A percentile compares a stretch with the other conserved stretches of the same genome.
Evolutionary conservation across 2,888 invertebrate species (phyloP).

Genomic region (Drosophila borealis): DNA sequence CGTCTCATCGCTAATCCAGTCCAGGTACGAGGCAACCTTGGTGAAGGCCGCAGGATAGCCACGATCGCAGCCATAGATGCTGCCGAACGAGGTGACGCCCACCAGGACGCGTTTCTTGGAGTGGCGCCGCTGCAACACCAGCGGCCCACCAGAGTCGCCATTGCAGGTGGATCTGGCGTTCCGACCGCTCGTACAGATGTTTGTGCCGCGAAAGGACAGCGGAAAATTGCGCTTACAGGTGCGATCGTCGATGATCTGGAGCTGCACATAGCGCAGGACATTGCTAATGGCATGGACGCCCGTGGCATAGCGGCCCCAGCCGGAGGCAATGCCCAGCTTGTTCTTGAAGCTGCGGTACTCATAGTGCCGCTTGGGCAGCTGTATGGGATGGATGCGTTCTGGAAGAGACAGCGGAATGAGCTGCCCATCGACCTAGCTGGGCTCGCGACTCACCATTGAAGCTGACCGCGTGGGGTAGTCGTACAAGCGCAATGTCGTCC

Average conservation of each 20-base stretch:
- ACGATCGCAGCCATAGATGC: conserved; percentile 82
- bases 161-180: conserved; percentile 85
- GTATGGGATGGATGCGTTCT: conserved; percentile 85
- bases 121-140: conserved; percentile 78
- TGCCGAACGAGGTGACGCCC: conserved; percentile 84
- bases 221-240: conserved; percentile 84
- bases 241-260: conserved; percentile 83
- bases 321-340: conserved; percentile 84
- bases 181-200: conserved; percentile 85
- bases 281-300: conserved; percentile 84
- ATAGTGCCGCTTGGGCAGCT: conserved; percentile 82
- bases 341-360: conserved; percentile 82
- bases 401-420: conserved; percentile 13
- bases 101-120: conserved; percentile 79
- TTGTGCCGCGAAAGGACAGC: conserved; percentile 82
- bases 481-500: conserved; percentile 83
- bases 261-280: conserved; percentile 84
- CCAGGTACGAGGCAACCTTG: conserved; percentile 82
- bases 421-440: not conserved
- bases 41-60: conserved; percentile 84
- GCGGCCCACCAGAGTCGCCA: conserved; percentile 85
- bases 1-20: conserved; percentile 83
- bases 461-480: conserved; percentile 78
- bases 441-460: conserved; percentile 76
- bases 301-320: conserved; percentile 85